A percentile compares a stretch with the other conserved stretches of the same genome.
Conservation (phyloP, 1,140 invertebrate species). For the Eumaeus atala region DNA sequence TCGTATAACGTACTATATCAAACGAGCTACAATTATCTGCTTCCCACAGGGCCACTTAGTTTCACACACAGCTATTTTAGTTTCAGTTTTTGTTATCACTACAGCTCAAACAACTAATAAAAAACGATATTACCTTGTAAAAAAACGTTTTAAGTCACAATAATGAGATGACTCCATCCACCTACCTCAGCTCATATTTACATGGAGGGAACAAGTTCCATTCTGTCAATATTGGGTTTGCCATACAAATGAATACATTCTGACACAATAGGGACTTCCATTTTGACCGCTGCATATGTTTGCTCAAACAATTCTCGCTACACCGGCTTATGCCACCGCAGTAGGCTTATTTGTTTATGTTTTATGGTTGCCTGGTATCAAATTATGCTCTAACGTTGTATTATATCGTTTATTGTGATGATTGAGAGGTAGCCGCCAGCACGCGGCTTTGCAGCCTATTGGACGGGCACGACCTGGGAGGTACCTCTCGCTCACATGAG, state of each 20-base stretch:
- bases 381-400: not conserved
- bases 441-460: too few species aligned
- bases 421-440: too few species aligned
- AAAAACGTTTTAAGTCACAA: slow-evolving; percentile 26
- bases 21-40: too few species aligned
- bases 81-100: too few species aligned
- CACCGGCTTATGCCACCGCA: slow-evolving; percentile 52
- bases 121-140: too few species aligned
- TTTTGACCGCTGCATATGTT: slow-evolving; percentile 62
- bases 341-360: slow-evolving; percentile 37
- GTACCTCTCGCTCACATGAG: too few species aligned
- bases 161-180: slow-evolving; percentile 33
- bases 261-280: slow-evolving; percentile 66
- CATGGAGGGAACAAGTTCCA: slow-evolving; percentile 55
- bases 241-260: slow-evolving; percentile 72
- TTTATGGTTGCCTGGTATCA: slow-evolving; percentile 39
- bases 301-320: slow-evolving; percentile 59
- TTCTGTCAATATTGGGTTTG: slow-evolving; percentile 61
- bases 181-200: slow-evolving; percentile 43
- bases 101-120: too few species aligned
- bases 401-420: too few species aligned
- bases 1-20: too few species aligned
- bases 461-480: too few species aligned
- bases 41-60: too few species aligned
- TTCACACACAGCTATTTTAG: too few species aligned